Conservation (phyloP, 2,888 invertebrate species). For the Ectobius pallidus region DNA sequence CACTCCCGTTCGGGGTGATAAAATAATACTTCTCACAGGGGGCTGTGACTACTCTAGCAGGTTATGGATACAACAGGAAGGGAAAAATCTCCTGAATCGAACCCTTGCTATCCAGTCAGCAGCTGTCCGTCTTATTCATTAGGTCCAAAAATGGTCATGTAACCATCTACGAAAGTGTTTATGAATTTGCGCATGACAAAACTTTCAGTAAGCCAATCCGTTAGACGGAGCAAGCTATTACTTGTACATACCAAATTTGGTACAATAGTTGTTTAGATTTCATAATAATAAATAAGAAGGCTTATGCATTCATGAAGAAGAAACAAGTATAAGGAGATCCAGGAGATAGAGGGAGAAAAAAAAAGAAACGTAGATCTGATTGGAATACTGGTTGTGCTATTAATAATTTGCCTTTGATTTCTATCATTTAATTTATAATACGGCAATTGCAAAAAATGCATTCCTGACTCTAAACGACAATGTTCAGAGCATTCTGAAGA, state of each 20-base stretch:
- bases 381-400: slow-evolving; percentile 14
- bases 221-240: background rate
- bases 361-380: background rate
- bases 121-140: too few species aligned
- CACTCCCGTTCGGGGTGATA: too few species aligned
- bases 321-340: background rate
- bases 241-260: slow-evolving; percentile 6
- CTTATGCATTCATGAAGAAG: background rate
- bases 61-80: too few species aligned
- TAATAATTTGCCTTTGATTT: slow-evolving; percentile 11
- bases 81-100: too few species aligned
- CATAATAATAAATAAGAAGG: background rate
- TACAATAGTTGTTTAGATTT: slow-evolving; percentile 18
- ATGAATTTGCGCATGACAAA: background rate
- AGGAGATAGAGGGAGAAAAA: background rate
- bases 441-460: background rate
- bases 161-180: background rate
- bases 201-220: background rate
- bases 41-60: too few species aligned
- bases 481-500: background rate
- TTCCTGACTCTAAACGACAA: background rate
- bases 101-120: too few species aligned
- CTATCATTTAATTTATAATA: background rate
- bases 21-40: too few species aligned
- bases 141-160: background rate